Percentiles rank a stretch among this genome's conserved stretches.
phyloP scores from a whole-genome alignment of 1,140 invertebrate genomes.

The Cydia strobilella region DNA sequence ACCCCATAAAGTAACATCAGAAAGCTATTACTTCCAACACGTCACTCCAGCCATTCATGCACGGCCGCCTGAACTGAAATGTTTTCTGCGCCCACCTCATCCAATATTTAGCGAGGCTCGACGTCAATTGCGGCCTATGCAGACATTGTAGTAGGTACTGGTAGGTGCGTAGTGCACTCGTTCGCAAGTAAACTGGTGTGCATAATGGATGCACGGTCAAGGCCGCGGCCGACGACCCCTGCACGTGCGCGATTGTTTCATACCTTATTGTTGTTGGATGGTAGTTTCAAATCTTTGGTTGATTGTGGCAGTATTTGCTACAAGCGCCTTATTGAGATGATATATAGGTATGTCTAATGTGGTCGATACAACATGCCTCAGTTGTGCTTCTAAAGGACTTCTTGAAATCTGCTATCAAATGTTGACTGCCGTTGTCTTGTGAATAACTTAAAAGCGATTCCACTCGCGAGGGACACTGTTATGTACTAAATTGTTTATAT shows the following conservation, averaged over 20 bases:
- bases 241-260: slow-evolving; percentile 68
- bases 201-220: slow-evolving; percentile 76
- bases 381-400: too few relatives aligned
- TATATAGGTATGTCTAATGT: too few relatives aligned
- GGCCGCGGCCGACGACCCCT: slow-evolving; percentile 61
- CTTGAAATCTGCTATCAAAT: too few relatives aligned
- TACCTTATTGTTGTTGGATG: slow-evolving; percentile 37
- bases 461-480: too few relatives aligned
- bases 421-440: too few relatives aligned
- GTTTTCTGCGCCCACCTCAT: slow-evolving; percentile 21
- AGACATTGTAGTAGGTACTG: slow-evolving; percentile 41
- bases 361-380: too few relatives aligned
- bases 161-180: slow-evolving; percentile 62
- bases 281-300: background rate
- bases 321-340: background rate
- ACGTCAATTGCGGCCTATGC: slow-evolving; percentile 31
- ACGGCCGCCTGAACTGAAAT: slow-evolving; percentile 11
- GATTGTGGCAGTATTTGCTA: background rate
- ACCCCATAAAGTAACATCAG: slow-evolving; percentile 15
- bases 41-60: slow-evolving; percentile 15
- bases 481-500: too few relatives aligned
- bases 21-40: slow-evolving; percentile 9
- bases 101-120: slow-evolving; percentile 24
- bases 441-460: too few relatives aligned
- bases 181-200: slow-evolving; percentile 68